phyloP scores from a whole-genome alignment of 35 echinoderm and acorn worm species.

The Hemicentrotus pulcherrimus region DNA sequence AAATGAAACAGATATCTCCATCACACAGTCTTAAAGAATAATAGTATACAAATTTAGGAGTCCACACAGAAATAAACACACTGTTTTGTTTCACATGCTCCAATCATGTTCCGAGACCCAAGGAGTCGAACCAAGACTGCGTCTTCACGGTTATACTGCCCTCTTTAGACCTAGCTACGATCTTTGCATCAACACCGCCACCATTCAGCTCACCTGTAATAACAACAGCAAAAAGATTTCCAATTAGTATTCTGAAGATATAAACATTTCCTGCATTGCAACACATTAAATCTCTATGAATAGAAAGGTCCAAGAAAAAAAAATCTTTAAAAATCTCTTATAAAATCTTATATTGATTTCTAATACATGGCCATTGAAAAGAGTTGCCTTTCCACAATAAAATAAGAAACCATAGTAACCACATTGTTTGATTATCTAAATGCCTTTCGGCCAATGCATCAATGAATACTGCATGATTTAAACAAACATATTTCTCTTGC shows the following conservation, averaged over 20 bases:
- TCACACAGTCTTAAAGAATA: neutral
- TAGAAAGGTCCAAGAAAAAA: neutral
- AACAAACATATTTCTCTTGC: too few species aligned
- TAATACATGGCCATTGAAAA: too few species aligned
- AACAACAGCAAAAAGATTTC: neutral
- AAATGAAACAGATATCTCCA: neutral
- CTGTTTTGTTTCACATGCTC: neutral
- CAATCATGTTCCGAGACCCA: constrained; percentile 52
- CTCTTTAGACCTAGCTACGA: constrained; percentile 52
- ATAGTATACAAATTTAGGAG: neutral
- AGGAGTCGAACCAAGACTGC: constrained; percentile 80
- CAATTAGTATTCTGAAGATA: neutral
- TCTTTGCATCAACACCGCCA: neutral
- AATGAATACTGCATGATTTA: too few species aligned
- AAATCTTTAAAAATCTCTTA: neutral
- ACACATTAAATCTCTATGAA: neutral
- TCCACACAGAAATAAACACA: too few species aligned
- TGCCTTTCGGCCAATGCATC: too few species aligned
- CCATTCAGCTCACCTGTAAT: constrained; percentile 55
- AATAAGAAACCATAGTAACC: too few species aligned
- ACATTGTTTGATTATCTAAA: too few species aligned
- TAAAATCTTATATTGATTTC: too few species aligned
- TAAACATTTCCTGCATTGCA: neutral
- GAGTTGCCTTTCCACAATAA: too few species aligned
- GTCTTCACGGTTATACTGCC: constrained; percentile 69